These are phyloP conservation scores for Procambarus virginalis DNA, from an alignment of 1,140 invertebrate species.

Conservation along the genomic window DNA sequence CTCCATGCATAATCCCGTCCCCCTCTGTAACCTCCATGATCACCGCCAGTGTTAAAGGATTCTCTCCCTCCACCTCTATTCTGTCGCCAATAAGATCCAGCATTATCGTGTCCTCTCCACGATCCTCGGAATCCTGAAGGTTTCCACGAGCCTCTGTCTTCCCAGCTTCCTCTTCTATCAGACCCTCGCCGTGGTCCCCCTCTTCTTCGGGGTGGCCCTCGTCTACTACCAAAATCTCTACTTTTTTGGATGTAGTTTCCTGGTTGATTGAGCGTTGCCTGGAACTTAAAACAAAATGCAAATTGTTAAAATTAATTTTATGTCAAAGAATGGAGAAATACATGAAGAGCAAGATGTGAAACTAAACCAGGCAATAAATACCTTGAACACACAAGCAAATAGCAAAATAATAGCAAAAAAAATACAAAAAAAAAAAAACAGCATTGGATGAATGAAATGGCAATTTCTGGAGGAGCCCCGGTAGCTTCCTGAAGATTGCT, in stretches of 20 bases:
- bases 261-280: conserved; percentile 4
- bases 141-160: not conserved
- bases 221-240: not conserved
- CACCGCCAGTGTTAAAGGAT: not conserved
- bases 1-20: conserved; percentile 21
- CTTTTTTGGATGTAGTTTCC: not conserved
- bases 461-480: too few species aligned
- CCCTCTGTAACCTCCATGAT: conserved; percentile 21
- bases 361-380: too few species aligned
- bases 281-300: not conserved
- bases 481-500: too few species aligned
- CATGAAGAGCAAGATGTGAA: too few species aligned
- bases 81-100: conserved; percentile 6
- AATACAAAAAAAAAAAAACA: too few species aligned
- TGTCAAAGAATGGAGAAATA: too few species aligned
- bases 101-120: conserved; percentile 8
- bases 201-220: not conserved
- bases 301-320: not conserved
- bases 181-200: conserved; percentile 11
- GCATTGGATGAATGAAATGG: too few species aligned
- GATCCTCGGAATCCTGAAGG: not conserved
- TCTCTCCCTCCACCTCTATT: conserved; percentile 11
- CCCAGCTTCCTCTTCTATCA: not conserved
- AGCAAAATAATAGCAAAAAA: too few species aligned
- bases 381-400: too few species aligned